Percentiles rank a stretch among this genome's conserved stretches.
phyloP scores from a whole-genome alignment of 2,113 vertebrate genomes.

The Lophochroa leadbeateri region DNA sequence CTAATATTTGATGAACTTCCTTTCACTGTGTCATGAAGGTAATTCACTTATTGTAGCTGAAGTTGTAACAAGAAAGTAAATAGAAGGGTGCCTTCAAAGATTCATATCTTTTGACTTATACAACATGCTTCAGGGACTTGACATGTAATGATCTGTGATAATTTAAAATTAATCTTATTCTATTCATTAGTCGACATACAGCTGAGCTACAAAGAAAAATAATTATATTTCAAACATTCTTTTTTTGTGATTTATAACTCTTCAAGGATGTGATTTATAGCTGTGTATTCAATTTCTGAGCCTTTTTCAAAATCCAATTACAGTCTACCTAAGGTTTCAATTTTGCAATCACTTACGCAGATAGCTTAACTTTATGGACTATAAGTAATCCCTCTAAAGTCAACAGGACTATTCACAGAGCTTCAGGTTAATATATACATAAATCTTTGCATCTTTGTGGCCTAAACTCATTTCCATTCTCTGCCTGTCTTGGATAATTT shows the following conservation, averaged over 20 bases:
- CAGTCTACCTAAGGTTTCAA: constrained; percentile 31
- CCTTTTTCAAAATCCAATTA: constrained; percentile 58
- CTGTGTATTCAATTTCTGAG: constrained; percentile 26
- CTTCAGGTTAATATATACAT: neutral
- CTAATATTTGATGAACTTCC: constrained; percentile 54
- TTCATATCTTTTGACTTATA: neutral
- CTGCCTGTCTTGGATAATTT: neutral
- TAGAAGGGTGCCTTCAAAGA: constrained; percentile 6
- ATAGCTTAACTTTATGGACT: constrained; percentile 43
- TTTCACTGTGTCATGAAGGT: neutral
- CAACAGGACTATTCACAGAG: constrained; percentile 13
- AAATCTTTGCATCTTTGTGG: neutral
- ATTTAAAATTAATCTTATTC: constrained; percentile 20
- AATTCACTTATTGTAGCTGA: constrained; percentile 3
- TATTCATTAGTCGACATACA: neutral
- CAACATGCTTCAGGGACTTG: neutral
- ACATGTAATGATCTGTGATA: constrained; percentile 3
- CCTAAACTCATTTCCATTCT: neutral
- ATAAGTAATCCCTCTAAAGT: constrained; percentile 33
- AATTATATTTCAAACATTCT: neutral
- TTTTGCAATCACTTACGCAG: constrained; percentile 38
- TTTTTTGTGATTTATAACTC: neutral
- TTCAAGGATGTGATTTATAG: constrained; percentile 8
- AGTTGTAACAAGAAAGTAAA: constrained; percentile 53
- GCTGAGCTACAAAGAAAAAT: neutral